Evolutionary conservation across 2,888 invertebrate genomes (phyloP).

Genomic region (Chrysotoxum bicinctum): DNA sequence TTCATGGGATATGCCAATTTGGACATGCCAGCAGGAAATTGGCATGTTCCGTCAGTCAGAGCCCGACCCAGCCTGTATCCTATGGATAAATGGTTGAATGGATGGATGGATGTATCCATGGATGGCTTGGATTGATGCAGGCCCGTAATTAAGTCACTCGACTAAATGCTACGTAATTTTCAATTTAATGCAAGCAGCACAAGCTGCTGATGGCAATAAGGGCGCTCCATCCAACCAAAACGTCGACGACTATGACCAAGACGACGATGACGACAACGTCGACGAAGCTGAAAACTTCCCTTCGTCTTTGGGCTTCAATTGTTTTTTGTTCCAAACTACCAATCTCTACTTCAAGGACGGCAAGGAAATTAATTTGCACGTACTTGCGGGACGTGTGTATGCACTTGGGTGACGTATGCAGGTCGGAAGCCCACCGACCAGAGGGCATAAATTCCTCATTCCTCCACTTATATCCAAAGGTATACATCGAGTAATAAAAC

Average conservation of each 20-base stretch:
- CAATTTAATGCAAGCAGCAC: conserved; percentile 71
- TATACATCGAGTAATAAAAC: neutral
- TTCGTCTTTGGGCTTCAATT: conserved; percentile 59
- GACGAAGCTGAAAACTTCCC: conserved; percentile 37
- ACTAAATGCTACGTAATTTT: conserved; percentile 72
- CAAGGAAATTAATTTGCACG: conserved; percentile 67
- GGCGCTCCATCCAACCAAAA: conserved; percentile 18
- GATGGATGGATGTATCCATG: conserved; percentile 48
- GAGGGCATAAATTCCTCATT: conserved; percentile 5
- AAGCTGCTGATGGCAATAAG: conserved; percentile 54
- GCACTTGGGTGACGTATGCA: conserved; percentile 66
- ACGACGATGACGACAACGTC: neutral
- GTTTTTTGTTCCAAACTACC: conserved; percentile 48
- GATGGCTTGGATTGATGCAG: conserved; percentile 50
- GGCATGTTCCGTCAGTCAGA: conserved; percentile 71
- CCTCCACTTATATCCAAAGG: neutral
- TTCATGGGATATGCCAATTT: conserved; percentile 73
- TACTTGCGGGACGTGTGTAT: conserved; percentile 61
- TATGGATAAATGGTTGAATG: conserved; percentile 54
- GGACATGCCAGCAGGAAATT: conserved; percentile 73
- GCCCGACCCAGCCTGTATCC: conserved; percentile 26
- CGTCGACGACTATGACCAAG: neutral
- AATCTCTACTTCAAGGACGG: conserved; percentile 60
- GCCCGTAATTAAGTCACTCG: conserved; percentile 72
- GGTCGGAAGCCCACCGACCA: conserved; percentile 41